Conservation (phyloP, 2,888 invertebrate genomes). For the Pandemis heparana region DNA sequence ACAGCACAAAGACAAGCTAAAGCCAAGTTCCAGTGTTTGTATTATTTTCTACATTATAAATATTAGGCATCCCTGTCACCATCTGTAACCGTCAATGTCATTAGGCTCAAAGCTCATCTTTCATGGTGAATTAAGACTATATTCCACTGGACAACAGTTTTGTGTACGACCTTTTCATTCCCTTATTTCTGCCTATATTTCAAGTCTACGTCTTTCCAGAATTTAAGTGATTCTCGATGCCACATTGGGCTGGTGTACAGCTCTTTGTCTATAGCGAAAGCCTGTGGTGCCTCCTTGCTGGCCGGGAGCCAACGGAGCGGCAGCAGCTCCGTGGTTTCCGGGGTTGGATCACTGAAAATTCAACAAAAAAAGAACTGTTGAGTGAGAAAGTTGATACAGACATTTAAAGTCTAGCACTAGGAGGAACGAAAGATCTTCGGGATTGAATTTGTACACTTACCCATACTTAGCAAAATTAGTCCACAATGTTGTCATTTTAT, state of each 20-base stretch:
- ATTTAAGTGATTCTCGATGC: slow-evolving; percentile 21
- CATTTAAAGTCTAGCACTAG: background rate
- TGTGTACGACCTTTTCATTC: background rate
- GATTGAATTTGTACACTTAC: slow-evolving; percentile 52
- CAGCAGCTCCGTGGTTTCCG: slow-evolving; percentile 15
- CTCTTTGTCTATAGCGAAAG: slow-evolving; percentile 23
- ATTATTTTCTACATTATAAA: too few relatives aligned
- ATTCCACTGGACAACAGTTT: too few relatives aligned
- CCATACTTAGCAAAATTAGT: slow-evolving; percentile 76
- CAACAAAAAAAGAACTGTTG: background rate
- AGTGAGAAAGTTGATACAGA: too few relatives aligned
- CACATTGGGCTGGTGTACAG: slow-evolving; percentile 10
- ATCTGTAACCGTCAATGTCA: too few relatives aligned
- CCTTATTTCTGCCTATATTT: slow-evolving; percentile 17
- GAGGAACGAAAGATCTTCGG: background rate
- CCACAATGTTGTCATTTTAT: slow-evolving; percentile 68
- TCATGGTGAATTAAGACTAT: too few relatives aligned
- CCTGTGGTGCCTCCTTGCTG: background rate
- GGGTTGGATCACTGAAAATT: slow-evolving; percentile 36
- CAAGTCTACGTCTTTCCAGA: slow-evolving; percentile 26
- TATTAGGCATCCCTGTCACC: too few relatives aligned
- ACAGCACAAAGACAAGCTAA: too few relatives aligned
- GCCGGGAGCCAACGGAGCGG: slow-evolving; percentile 32
- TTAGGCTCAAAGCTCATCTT: too few relatives aligned
- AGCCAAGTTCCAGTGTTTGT: too few relatives aligned